Percentiles rank a stretch among this genome's conserved stretches.
Evolutionary conservation across 2,113 vertebrate species (phyloP).

Genomic region (Bos javanicus): DNA sequence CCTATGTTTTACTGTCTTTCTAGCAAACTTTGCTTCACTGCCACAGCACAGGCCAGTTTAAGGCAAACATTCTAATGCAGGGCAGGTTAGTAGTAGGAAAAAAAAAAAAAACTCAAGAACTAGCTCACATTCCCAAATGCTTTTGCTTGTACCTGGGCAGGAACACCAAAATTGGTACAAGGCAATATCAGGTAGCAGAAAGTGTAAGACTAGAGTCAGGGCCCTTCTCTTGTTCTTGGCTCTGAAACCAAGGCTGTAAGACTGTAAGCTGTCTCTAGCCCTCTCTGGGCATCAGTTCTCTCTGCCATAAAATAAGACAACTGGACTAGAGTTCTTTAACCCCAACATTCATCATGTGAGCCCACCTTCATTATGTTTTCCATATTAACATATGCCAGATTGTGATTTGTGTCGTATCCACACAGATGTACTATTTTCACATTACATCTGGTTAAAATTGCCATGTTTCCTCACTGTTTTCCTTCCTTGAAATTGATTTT

Average conservation of each 20-base stretch:
- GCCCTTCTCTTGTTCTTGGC: not conserved
- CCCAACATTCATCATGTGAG: not conserved
- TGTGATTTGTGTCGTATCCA: not conserved
- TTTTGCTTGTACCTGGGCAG: not conserved
- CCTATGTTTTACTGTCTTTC: not conserved
- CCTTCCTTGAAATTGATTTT: conserved; percentile 38
- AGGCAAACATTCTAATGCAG: not conserved
- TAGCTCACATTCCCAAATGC: not conserved
- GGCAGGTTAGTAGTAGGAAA: not conserved
- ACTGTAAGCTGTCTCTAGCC: not conserved
- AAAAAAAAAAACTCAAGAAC: not conserved
- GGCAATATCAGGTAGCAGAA: rapidly evolving
- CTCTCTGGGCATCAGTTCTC: not conserved
- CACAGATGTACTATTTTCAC: not conserved
- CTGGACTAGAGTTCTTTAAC: not conserved
- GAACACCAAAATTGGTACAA: not conserved
- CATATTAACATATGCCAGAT: not conserved
- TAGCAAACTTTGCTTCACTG: not conserved
- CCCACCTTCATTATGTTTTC: not conserved
- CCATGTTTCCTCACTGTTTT: not conserved
- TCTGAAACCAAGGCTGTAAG: not conserved
- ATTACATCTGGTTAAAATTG: not conserved
- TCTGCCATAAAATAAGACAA: not conserved
- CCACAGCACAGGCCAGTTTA: not conserved
- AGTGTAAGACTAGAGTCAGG: not conserved